A percentile compares a stretch with the other conserved stretches of the same genome.
Evolutionary conservation across 2,888 invertebrate genomes (phyloP).

Genomic region (Ceratothoa steindachneri): DNA sequence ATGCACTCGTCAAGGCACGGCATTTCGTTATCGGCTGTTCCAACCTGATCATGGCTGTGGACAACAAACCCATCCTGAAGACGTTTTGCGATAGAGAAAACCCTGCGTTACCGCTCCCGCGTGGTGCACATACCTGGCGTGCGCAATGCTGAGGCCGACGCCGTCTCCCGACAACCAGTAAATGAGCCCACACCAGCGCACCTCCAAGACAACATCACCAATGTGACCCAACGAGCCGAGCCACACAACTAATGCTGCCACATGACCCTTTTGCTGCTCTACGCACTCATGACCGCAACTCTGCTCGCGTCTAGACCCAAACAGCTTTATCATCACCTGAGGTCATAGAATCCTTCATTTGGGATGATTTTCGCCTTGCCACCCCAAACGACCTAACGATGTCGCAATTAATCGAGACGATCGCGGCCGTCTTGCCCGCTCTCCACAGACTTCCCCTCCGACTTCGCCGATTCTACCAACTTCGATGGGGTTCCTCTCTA

Average conservation of each 20-base stretch:
- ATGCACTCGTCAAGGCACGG: slow-evolving; percentile 20
- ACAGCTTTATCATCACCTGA: neutral
- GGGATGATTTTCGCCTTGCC: neutral
- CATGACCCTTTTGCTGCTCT: neutral
- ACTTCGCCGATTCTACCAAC: neutral
- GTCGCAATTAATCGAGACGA: too few relatives aligned
- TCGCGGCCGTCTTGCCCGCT: slow-evolving; percentile 7
- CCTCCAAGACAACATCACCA: neutral
- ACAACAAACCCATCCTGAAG: slow-evolving; percentile 21
- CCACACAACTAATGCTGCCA: neutral
- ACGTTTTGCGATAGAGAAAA: slow-evolving; percentile 9
- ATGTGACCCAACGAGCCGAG: too few relatives aligned
- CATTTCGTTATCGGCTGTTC: slow-evolving; percentile 21
- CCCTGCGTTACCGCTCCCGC: slow-evolving; percentile 9
- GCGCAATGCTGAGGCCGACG: too few relatives aligned
- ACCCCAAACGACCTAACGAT: slow-evolving; percentile 1
- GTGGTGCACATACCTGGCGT: slow-evolving; percentile 3
- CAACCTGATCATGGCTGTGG: neutral
- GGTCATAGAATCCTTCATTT: neutral
- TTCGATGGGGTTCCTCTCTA: slow-evolving; percentile 10
- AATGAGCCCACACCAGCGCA: neutral
- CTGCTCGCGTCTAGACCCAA: neutral
- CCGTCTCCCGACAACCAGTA: neutral
- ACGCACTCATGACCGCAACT: neutral
- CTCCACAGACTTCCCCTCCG: too few relatives aligned